Conservation (phyloP, 2,888 invertebrate genomes). For the Phyto melanocephala region DNA sequence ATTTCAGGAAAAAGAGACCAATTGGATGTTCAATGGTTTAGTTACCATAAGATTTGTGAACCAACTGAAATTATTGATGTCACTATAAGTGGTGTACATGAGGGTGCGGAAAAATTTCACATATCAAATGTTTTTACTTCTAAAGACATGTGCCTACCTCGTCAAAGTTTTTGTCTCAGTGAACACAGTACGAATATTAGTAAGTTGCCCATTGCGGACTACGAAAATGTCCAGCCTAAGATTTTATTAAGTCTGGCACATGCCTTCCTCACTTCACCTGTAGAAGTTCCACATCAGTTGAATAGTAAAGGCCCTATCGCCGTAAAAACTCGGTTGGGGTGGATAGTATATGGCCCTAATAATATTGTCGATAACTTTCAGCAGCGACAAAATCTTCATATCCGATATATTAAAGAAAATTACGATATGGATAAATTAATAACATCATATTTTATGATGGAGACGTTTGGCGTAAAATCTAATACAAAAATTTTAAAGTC, state of each 20-base stretch:
- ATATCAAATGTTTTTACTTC: slow-evolving; percentile 20
- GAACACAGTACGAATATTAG: background rate
- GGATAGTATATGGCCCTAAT: slow-evolving; percentile 1
- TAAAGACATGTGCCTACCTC: slow-evolving; percentile 24
- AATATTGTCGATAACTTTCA: background rate
- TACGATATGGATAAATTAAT: slow-evolving; percentile 10
- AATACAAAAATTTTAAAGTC: background rate
- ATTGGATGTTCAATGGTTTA: slow-evolving; percentile 30
- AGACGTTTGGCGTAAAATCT: slow-evolving; percentile 23
- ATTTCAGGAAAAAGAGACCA: background rate
- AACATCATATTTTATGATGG: slow-evolving; percentile 17
- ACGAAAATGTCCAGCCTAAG: slow-evolving; percentile 28
- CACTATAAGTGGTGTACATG: background rate
- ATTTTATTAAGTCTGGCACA: slow-evolving; percentile 33
- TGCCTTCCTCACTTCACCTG: slow-evolving; percentile 25
- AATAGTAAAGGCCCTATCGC: slow-evolving; percentile 5
- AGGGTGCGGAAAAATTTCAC: slow-evolving; percentile 7
- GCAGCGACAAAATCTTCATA: background rate
- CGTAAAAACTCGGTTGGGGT: slow-evolving; percentile 14
- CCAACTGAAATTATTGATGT: background rate
- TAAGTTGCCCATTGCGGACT: slow-evolving; percentile 1
- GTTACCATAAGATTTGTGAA: background rate
- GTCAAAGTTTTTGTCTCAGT: slow-evolving; percentile 3
- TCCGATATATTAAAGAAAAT: background rate
- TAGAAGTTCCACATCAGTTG: background rate